Conservation (phyloP, 1,140 invertebrate species). For the Grapholita molesta region DNA sequence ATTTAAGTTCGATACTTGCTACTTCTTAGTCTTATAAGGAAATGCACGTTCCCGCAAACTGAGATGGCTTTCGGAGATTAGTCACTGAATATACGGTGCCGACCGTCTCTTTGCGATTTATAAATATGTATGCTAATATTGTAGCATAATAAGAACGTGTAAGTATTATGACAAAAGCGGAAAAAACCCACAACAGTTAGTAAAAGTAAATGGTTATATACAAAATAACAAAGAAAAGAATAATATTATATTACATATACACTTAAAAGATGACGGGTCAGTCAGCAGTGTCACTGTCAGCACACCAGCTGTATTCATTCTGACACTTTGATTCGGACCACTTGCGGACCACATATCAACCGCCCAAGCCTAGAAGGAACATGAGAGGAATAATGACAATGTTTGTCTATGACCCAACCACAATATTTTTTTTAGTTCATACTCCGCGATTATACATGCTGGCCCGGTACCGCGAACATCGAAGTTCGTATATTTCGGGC, state of each 20-base stretch:
- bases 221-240: neutral
- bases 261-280: neutral
- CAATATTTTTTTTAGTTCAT: too few relatives aligned
- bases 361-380: too few relatives aligned
- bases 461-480: too few relatives aligned
- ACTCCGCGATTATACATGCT: too few relatives aligned
- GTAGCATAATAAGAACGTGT: neutral
- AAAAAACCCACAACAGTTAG: neutral
- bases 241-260: neutral
- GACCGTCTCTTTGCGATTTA: neutral
- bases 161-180: neutral
- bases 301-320: neutral
- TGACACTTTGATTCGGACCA: too few relatives aligned
- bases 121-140: neutral
- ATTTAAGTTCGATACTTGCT: slow-evolving; percentile 14
- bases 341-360: too few relatives aligned
- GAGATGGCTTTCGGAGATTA: slow-evolving; percentile 5
- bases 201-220: neutral
- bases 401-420: too few relatives aligned
- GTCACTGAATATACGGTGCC: neutral
- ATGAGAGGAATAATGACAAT: too few relatives aligned
- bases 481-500: too few relatives aligned
- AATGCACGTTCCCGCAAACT: neutral
- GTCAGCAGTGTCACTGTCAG: too few relatives aligned
- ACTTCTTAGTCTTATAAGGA: neutral